A percentile compares a stretch with the other conserved stretches of the same genome.
Evolutionary conservation across 2,888 invertebrate species (phyloP).

Genomic region (Drosophila parthenogenetica): DNA sequence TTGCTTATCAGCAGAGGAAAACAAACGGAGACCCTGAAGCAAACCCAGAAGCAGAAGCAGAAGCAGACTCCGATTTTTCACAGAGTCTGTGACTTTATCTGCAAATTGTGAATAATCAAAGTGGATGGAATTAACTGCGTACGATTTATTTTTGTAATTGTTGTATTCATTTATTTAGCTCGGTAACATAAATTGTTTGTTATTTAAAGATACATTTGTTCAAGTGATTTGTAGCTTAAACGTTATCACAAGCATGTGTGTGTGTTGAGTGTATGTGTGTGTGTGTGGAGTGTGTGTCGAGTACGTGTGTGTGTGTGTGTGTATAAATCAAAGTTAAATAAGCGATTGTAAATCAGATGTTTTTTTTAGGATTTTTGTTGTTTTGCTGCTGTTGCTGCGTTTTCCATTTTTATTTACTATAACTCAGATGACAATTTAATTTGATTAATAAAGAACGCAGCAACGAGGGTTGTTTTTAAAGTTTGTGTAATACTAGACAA

Average conservation of each 20-base stretch:
- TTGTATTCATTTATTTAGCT: constrained; percentile 59
- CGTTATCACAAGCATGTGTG: constrained; percentile 66
- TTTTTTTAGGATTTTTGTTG: constrained; percentile 38
- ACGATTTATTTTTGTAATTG: background rate
- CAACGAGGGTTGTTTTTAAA: constrained; percentile 26
- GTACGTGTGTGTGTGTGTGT: constrained; percentile 17
- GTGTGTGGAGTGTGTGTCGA: constrained; percentile 7
- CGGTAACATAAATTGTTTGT: constrained; percentile 53
- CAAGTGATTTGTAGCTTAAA: constrained; percentile 62
- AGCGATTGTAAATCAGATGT: constrained; percentile 53
- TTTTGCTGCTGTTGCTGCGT: constrained; percentile 55
- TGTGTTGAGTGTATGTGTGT: constrained; percentile 3
- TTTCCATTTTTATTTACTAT: constrained; percentile 62
- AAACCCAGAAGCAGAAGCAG: background rate
- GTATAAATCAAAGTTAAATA: constrained; percentile 59
- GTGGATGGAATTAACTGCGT: constrained; percentile 22
- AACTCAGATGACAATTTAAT: constrained; percentile 57
- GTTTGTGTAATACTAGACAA: constrained; percentile 46
- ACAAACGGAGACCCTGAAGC: background rate
- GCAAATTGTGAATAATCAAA: constrained; percentile 22
- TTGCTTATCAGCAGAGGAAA: constrained; percentile 5
- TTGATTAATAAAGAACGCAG: constrained; percentile 41
- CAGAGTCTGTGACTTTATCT: constrained; percentile 29
- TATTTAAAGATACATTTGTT: constrained; percentile 71
- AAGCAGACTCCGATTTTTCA: constrained; percentile 12